Evolutionary conservation across 2,888 invertebrate species (phyloP), one percentile per base, ranked within the genome.

Genomic region (Dicranocentrus wangi): DNA sequence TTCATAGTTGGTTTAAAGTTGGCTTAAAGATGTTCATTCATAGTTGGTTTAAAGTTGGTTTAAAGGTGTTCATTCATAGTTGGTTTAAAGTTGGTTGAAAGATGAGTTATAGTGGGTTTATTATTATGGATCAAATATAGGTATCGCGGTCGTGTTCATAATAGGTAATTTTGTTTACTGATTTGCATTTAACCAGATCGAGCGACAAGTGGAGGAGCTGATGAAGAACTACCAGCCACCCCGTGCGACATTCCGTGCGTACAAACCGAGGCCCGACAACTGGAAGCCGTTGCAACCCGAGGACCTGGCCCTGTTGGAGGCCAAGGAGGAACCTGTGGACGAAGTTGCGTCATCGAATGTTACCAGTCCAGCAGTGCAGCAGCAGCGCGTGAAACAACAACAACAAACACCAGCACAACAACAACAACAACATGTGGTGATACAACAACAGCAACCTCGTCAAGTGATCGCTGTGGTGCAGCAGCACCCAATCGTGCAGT

Each of bases 161-260:
- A 47, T 15, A 47, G 15, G 3, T n/a, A 47, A 10, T 10, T 10
- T 3, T 17, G 15, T 8, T 61, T 2, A 61, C 21, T 32, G 1
- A 42, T 63, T 42, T 28, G 7, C 19, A 7, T 1, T 21, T 23
- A 25, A 28, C 3, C 39, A 63, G 63, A 72, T 80, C 47, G 13
- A 80, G 13, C 8, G 1, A 2, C 39, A 39, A 39, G 5, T 80
- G 1, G 53, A 58, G 21, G 72, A 66, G 19, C 28, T 80, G 3
- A n/a, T 15, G 0, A 25, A 19, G n/a, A 72, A 43, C 17, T 80
- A 60, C 43, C 66, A 72, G 25, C 42, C 58, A 42, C 28, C 65
- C 7, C 47, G 55, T 5, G 2, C 1, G n/a, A 21, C 27, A 2
- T 69, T 68, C 15, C 47, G 70, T 0, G 68, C 77, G 0, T 77